Conservation (phyloP, 1,140 invertebrate genomes). For the Parasteatoda tepidariorum region DNA sequence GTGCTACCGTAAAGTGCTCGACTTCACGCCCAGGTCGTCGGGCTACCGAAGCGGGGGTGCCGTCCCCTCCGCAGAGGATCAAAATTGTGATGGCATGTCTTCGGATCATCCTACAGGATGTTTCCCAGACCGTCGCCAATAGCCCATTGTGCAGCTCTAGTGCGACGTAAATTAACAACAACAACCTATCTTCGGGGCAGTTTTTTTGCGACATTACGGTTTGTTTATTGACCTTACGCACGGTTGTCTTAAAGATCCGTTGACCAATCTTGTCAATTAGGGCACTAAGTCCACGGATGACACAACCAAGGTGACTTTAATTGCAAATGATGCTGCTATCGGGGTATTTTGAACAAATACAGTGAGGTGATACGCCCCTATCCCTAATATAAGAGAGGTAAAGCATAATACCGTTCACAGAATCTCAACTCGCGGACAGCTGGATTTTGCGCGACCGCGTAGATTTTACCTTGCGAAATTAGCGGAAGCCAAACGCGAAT, state of each 20-base stretch:
- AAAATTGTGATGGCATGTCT: too few species aligned
- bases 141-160: too few species aligned
- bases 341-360: slow-evolving; percentile 6
- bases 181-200: slow-evolving; percentile 55
- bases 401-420: slow-evolving; percentile 18
- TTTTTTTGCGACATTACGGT: slow-evolving; percentile 50
- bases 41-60: too few species aligned
- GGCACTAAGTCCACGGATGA: background rate
- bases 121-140: too few species aligned
- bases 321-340: background rate
- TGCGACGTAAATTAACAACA: too few species aligned
- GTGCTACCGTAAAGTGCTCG: too few species aligned
- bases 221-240: slow-evolving; percentile 5
- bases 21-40: too few species aligned
- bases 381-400: background rate
- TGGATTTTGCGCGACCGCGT: background rate
- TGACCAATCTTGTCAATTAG: background rate
- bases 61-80: too few species aligned
- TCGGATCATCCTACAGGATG: too few species aligned
- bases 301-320: background rate
- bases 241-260: slow-evolving; percentile 14
- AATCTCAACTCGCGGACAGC: slow-evolving; percentile 36
- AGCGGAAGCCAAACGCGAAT: slow-evolving; percentile 19
- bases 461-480: slow-evolving; percentile 35
- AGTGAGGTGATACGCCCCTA: background rate